A percentile compares a stretch with the other conserved stretches of the same genome.
phyloP scores from a whole-genome alignment of 2,113 vertebrate species.

The human (Homo sapiens) region GRCh38 chr3:59157001-59157500 shows the following conservation, averaged over 20 bases:
- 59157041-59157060: neutral
- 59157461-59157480: neutral
- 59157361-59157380: neutral
- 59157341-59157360: neutral
- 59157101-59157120: neutral
- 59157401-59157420: neutral
- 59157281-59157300: neutral
- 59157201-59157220: neutral
- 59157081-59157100: neutral
- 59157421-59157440: neutral
- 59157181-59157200: neutral
- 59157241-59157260: neutral
- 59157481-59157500: neutral
- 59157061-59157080: neutral
- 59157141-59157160: neutral
- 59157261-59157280: constrained; percentile 19
- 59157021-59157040: neutral
- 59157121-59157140: neutral
- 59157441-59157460: neutral
- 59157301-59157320: neutral
- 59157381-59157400: neutral
- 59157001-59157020: neutral
- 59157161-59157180: neutral
- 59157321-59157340: neutral
- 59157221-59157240: constrained; percentile 4